These are phyloP conservation scores for Dione vanillae DNA, from an alignment of 2,888 invertebrate genomes.

Conservation along the genomic window DNA sequence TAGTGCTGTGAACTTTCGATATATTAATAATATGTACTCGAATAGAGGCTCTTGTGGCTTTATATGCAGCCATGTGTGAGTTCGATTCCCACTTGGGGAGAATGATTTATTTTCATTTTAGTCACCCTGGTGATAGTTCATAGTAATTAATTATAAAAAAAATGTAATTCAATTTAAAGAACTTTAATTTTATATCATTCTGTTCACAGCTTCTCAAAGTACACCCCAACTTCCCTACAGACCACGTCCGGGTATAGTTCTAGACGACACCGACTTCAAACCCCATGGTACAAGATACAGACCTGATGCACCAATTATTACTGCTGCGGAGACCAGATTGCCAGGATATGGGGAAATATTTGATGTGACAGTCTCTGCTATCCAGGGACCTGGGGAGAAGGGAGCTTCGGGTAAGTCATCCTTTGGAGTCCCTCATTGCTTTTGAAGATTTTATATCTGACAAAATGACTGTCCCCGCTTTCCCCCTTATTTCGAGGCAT, in stretches of 20 bases:
- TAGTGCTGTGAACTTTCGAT: neutral
- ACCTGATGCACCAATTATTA: constrained; percentile 73
- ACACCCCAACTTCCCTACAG: constrained; percentile 87
- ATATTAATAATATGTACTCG: neutral
- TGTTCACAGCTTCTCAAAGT: constrained; percentile 66
- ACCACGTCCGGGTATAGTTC: constrained; percentile 92
- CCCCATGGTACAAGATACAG: constrained; percentile 83
- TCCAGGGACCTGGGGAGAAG: constrained; percentile 91
- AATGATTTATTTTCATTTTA: neutral
- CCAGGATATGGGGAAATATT: constrained; percentile 90
- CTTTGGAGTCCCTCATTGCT: neutral
- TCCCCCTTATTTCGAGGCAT: no score
- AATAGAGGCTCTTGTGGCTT: neutral
- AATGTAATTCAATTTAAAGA: no score
- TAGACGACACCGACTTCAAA: constrained; percentile 93
- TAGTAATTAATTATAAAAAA: no score
- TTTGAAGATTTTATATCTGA: no score
- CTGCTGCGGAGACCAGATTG: constrained; percentile 70
- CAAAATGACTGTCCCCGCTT: no score
- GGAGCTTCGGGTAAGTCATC: constrained; percentile 64
- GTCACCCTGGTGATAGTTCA: neutral
- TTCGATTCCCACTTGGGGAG: neutral
- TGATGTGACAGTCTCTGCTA: constrained; percentile 94
- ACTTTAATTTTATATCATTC: neutral
- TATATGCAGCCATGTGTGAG: neutral